Conservation (phyloP, 2,797 vertebrate genomes). For the Crypturellus tataupa region DNA sequence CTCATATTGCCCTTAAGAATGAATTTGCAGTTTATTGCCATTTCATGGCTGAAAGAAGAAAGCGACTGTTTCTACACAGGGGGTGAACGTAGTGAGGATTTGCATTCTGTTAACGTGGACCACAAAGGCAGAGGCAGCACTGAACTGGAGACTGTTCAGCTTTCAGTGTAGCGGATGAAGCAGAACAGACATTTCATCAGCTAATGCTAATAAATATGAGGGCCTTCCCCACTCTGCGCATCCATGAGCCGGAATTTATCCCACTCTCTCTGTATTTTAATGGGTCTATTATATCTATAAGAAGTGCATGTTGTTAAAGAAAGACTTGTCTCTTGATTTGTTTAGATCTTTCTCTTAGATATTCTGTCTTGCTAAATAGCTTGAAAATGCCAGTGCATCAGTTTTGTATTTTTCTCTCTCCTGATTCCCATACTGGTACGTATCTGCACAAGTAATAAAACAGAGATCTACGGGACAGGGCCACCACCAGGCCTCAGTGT, state of each 20-base stretch:
- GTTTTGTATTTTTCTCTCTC: background rate
- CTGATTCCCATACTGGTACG: background rate
- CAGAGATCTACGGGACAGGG: background rate
- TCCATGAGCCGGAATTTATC: background rate
- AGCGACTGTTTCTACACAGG: background rate
- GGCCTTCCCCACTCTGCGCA: background rate
- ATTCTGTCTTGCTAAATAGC: background rate
- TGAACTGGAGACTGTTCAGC: background rate
- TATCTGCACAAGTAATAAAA: background rate
- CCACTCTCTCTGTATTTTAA: background rate
- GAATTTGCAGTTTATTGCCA: background rate
- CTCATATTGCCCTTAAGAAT: background rate
- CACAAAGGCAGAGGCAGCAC: background rate
- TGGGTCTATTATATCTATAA: accelerated
- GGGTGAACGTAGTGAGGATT: background rate
- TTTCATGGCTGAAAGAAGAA: background rate
- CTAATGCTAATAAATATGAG: accelerated
- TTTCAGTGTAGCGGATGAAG: background rate
- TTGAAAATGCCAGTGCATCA: background rate
- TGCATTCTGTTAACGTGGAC: background rate
- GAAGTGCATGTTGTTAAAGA: background rate
- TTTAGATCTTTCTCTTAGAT: background rate
- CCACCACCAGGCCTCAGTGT: background rate
- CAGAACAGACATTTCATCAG: background rate
- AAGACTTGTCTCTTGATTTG: background rate